Percentiles rank a stretch among this genome's conserved stretches.
Conservation (phyloP, 2,888 invertebrate genomes). For the Morinoia aosen region DNA sequence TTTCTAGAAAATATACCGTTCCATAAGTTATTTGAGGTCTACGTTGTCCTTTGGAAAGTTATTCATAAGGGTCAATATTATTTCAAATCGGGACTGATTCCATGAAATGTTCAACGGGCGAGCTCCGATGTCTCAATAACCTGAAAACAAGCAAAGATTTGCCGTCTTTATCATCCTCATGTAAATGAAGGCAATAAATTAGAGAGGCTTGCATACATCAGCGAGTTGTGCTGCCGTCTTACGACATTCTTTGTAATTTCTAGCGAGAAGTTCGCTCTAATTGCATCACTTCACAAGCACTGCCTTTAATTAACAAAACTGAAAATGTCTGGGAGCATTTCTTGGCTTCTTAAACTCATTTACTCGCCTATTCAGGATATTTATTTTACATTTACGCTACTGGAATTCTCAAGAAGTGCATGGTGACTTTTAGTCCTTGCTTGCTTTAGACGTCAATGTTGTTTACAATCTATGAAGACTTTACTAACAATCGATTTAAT, state of each 20-base stretch:
- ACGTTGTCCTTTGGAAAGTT: too few relatives aligned
- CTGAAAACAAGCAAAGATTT: not conserved
- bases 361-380: not conserved
- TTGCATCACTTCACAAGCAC: not conserved
- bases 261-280: not conserved
- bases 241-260: slow-evolving; percentile 18
- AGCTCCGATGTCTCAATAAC: not conserved
- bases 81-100: too few relatives aligned
- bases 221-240: not conserved
- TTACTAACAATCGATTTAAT: too few relatives aligned
- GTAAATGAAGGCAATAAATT: slow-evolving; percentile 10
- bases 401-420: too few relatives aligned
- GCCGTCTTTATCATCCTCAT: not conserved
- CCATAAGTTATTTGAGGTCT: too few relatives aligned
- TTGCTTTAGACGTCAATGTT: too few relatives aligned
- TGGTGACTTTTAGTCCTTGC: too few relatives aligned
- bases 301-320: not conserved
- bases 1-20: too few relatives aligned
- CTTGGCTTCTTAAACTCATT: not conserved
- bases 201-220: not conserved
- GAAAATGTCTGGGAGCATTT: not conserved
- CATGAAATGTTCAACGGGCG: not conserved
- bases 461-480: too few relatives aligned
- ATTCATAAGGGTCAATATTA: too few relatives aligned
- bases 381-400: not conserved